These are phyloP conservation scores for Ligdia adustata DNA, from an alignment of 2,888 invertebrate genomes.

Conservation along the genomic window DNA sequence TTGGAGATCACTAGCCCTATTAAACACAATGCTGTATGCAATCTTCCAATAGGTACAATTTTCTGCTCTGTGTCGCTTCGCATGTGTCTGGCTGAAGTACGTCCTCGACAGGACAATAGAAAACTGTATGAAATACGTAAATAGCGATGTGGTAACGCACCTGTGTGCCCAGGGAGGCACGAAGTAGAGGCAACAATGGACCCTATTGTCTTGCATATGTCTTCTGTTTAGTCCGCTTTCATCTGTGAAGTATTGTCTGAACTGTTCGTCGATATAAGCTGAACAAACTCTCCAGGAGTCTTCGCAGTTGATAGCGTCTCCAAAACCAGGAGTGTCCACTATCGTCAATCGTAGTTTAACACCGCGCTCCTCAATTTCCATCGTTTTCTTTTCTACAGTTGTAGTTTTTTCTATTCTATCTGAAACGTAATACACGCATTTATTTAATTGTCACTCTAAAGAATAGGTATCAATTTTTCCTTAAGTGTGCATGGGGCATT, in stretches of 20 bases:
- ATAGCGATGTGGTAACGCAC: slow-evolving; percentile 70
- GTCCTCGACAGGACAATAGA: slow-evolving; percentile 28
- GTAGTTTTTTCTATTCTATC: slow-evolving; percentile 89
- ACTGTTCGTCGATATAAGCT: slow-evolving; percentile 96
- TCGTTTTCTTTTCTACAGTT: slow-evolving; percentile 90
- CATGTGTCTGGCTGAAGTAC: not conserved
- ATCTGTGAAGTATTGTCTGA: slow-evolving; percentile 92
- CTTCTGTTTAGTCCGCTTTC: slow-evolving; percentile 97
- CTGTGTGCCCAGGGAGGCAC: slow-evolving; percentile 98
- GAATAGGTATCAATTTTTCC: too few species aligned
- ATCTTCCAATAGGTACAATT: slow-evolving; percentile 14
- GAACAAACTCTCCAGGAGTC: slow-evolving; percentile 97
- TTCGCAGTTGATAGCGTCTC: slow-evolving; percentile 96
- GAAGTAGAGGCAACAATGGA: slow-evolving; percentile 98
- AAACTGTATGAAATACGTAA: slow-evolving; percentile 7
- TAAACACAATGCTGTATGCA: slow-evolving; percentile 43
- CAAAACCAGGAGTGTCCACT: slow-evolving; percentile 98
- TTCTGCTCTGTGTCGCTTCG: slow-evolving; percentile 9
- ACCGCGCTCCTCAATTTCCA: slow-evolving; percentile 97
- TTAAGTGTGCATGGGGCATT: too few species aligned
- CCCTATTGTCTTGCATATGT: slow-evolving; percentile 97
- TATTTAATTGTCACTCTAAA: too few species aligned
- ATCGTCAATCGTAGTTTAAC: slow-evolving; percentile 95
- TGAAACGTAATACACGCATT: slow-evolving; percentile 52
- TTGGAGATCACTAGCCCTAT: slow-evolving; percentile 48